A percentile compares a stretch with the other conserved stretches of the same genome.
phyloP scores from a whole-genome alignment of 2,113 vertebrate species.

The Morone chrysops region DNA sequence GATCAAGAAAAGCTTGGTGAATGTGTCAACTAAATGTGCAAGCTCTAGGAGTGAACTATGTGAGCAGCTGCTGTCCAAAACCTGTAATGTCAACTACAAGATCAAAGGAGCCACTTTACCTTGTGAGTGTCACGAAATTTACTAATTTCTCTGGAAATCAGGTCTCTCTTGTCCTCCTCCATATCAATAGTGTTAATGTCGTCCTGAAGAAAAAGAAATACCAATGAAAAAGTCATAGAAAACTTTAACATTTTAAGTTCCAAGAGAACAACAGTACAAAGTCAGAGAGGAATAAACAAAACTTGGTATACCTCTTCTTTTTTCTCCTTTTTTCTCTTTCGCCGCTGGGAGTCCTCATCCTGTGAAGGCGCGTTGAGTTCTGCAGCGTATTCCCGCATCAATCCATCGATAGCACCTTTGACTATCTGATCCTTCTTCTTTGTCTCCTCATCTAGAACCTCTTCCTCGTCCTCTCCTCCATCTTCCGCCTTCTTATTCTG shows the following conservation, averaged over 20 bases:
- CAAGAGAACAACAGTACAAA: neutral
- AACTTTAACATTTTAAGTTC: neutral
- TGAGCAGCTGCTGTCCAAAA: slow-evolving; percentile 80
- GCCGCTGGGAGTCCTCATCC: slow-evolving; percentile 94
- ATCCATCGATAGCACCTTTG: slow-evolving; percentile 95
- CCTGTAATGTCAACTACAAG: slow-evolving; percentile 76
- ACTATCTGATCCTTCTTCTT: slow-evolving; percentile 95
- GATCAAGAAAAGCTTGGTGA: slow-evolving; percentile 37
- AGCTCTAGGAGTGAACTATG: slow-evolving; percentile 74
- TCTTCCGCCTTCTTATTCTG: slow-evolving; percentile 89
- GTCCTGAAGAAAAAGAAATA: slow-evolving; percentile 82
- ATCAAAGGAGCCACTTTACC: slow-evolving; percentile 89
- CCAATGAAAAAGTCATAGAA: neutral
- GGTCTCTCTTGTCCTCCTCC: slow-evolving; percentile 99
- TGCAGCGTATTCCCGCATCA: slow-evolving; percentile 96
- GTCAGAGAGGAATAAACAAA: neutral
- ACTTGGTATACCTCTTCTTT: slow-evolving; percentile 92
- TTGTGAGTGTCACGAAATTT: slow-evolving; percentile 99
- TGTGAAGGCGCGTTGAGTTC: slow-evolving; percentile 96
- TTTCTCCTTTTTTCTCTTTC: slow-evolving; percentile 98
- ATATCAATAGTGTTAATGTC: slow-evolving; percentile 99
- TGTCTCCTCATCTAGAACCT: slow-evolving; percentile 96
- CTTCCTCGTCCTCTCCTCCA: slow-evolving; percentile 92
- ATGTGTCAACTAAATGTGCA: slow-evolving; percentile 66
- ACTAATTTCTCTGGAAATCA: slow-evolving; percentile 99